Conservation (phyloP, 2,888 invertebrate genomes). For the Acrobasis consociella region DNA sequence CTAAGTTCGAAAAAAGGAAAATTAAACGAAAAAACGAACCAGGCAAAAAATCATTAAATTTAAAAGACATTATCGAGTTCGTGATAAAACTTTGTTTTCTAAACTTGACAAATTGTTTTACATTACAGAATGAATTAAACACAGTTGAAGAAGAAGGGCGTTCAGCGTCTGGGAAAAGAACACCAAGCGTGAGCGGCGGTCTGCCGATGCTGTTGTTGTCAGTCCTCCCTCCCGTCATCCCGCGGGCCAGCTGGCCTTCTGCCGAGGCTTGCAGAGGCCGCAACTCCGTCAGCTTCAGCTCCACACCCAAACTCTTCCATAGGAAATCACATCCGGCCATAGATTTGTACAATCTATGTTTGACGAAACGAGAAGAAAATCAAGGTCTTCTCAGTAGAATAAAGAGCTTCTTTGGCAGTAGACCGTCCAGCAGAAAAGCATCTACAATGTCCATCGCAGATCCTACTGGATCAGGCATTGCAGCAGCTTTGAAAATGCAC, state of each 20-base stretch:
- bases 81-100: no score
- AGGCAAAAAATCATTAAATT: no score
- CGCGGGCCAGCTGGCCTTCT: conserved; percentile 90
- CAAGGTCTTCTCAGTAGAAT: conserved; percentile 80
- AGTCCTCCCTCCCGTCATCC: conserved; percentile 89
- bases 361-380: conserved; percentile 81
- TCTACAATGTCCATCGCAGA: conserved; percentile 85
- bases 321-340: conserved; percentile 81
- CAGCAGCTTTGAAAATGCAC: conserved; percentile 87
- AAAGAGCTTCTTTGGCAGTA: conserved; percentile 84
- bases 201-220: conserved; percentile 87
- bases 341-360: conserved; percentile 82
- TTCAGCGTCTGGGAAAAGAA: conserved; percentile 57
- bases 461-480: conserved; percentile 83
- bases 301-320: conserved; percentile 85
- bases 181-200: conserved; percentile 87
- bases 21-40: no score
- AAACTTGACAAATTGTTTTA: background rate
- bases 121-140: conserved; percentile 68
- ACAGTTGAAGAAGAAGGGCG: conserved; percentile 72
- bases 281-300: conserved; percentile 85
- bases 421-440: conserved; percentile 86
- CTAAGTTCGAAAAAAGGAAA: no score
- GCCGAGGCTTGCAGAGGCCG: conserved; percentile 85
- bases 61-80: no score